These are phyloP conservation scores for Nothura maculosa DNA, from an alignment of 2,797 vertebrate species.

Conservation along the genomic window DNA sequence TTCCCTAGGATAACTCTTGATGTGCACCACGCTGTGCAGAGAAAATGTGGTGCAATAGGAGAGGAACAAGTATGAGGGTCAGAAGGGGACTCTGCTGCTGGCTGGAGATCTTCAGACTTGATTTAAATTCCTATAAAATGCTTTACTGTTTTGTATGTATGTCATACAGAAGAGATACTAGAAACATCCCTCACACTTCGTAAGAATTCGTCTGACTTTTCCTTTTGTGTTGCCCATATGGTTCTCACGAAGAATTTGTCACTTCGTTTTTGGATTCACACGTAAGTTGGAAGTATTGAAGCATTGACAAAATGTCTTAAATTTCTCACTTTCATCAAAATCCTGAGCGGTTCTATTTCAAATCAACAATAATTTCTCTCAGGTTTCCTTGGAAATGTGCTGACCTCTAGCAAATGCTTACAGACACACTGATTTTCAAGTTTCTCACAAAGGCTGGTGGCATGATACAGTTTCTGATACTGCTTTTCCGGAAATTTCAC, in stretches of 20 bases:
- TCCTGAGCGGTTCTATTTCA: conserved; percentile 4
- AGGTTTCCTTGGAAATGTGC: conserved; percentile 30
- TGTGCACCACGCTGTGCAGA: background rate
- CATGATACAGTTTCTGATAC: background rate
- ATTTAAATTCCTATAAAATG: background rate
- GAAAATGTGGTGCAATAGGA: background rate
- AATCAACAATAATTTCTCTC: background rate
- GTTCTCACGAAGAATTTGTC: background rate
- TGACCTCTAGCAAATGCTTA: background rate
- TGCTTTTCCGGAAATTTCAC: background rate
- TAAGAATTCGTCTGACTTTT: conserved; percentile 25
- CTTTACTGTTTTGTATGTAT: background rate
- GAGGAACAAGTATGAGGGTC: background rate
- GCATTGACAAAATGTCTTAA: background rate
- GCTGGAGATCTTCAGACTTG: background rate
- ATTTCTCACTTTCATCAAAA: conserved; percentile 35
- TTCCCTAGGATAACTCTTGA: background rate
- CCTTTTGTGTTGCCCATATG: background rate
- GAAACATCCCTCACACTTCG: background rate
- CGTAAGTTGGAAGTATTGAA: conserved; percentile 22
- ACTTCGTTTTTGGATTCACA: conserved; percentile 32
- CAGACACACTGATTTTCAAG: background rate
- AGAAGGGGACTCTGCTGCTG: background rate
- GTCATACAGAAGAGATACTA: background rate
- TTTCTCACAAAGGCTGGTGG: background rate